Base-by-base conservation (phyloP, 2,113 vertebrate species). In the Dipodomys stephensi region DNA sequence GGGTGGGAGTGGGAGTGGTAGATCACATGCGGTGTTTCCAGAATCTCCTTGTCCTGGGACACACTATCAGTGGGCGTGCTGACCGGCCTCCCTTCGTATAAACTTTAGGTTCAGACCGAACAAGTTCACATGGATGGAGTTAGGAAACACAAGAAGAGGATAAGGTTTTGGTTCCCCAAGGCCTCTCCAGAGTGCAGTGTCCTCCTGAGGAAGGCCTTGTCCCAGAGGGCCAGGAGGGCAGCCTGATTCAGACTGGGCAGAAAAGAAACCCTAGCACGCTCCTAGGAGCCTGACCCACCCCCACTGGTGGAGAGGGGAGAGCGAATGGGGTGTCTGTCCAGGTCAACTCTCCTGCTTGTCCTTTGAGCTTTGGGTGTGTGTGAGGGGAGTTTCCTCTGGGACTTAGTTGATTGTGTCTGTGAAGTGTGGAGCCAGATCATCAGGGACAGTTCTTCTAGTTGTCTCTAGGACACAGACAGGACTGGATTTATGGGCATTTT, bases 151-250 rank as follows among this genome's bases (percentile, higher is more conserved):
- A 10, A 28, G 74, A n/a, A 28, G 32, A 23, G 22, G 35, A 28
- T 3, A n/a, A 73, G 32, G 87, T 83, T 96, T 94, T 25, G 0
- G 73, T 95, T 96, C 89, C 77, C 57, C 44, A 19, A 83, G 90
- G 7, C 23, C 49, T 77, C 67, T 28, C 46, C 53, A 62, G 19
- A 12, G n/a, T 83, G 79, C 69, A 20, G 30, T 53, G 90, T 95
- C 95, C 82, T 76, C 30, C 44, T 25, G 32, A 60, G 67, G 27
- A 68, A 96, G 35, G 57, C 28, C 67, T 8, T 22, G 0, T 0
- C 6, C 60, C 46, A 53, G 19, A 0, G 83, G 78, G 9, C 10
- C 18, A 39, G 73, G n/a, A 12, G 46, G 8, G 57, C 11, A 44
- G 46, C 79, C 11, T 87, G n/a, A 64, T 49, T 72, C 60, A 80